Conservation (phyloP, 2,797 vertebrate genomes). For the Antrozous pallidus region DNA sequence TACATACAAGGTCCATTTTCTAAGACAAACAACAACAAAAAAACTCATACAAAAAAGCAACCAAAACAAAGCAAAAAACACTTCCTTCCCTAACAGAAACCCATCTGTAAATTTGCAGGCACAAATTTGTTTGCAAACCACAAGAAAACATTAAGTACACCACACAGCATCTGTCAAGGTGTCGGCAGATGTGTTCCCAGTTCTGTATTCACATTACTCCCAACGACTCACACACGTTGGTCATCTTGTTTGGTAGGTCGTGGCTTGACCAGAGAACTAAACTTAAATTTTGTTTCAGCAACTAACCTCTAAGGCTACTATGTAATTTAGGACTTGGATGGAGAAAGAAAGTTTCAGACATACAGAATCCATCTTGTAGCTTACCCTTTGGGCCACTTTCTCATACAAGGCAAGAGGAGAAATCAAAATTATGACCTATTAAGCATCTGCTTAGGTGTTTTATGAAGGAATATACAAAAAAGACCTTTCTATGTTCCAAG, state of each 20-base stretch:
- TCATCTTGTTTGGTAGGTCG: not conserved
- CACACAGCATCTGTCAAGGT: not conserved
- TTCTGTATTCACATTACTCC: not conserved
- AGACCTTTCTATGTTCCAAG: not conserved
- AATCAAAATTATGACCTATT: not conserved
- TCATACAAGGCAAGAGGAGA: not conserved
- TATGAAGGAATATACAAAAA: not conserved
- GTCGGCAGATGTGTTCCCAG: not conserved
- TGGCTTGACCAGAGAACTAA: not conserved
- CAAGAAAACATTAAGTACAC: not conserved
- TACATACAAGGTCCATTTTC: not conserved
- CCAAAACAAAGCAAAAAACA: not conserved
- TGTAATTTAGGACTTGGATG: conserved; percentile 21
- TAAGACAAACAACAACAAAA: not conserved
- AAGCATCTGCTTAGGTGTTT: not conserved
- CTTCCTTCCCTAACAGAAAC: conserved; percentile 5
- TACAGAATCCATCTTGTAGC: not conserved
- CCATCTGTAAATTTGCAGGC: not conserved
- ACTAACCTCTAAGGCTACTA: not conserved
- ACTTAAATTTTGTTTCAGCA: conserved; percentile 8
- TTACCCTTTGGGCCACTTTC: not conserved
- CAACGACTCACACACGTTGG: not conserved
- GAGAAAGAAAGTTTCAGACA: conserved; percentile 5
- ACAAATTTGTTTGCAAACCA: conserved; percentile 24
- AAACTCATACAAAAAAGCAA: not conserved